A percentile compares a stretch with the other conserved stretches of the same genome.
These are phyloP conservation scores for Stigmatopora argus DNA, from an alignment of 2,113 vertebrate genomes.

Conservation along the genomic window DNA sequence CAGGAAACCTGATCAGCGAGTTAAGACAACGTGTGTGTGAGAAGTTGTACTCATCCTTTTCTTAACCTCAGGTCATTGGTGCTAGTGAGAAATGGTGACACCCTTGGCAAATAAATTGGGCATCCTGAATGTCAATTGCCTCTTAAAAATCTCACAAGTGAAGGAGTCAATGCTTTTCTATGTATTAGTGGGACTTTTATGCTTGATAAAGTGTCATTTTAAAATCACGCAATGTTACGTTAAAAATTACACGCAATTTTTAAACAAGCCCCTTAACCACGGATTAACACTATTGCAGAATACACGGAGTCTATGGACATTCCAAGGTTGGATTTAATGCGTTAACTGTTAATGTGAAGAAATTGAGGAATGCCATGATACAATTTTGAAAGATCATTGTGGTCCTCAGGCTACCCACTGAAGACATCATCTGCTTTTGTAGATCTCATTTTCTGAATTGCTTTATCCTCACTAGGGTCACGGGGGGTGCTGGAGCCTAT, in stretches of 20 bases:
- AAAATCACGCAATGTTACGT: not conserved
- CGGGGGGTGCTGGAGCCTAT: too few species aligned
- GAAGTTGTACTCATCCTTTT: not conserved
- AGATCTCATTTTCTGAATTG: too few species aligned
- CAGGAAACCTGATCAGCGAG: constrained; percentile 33
- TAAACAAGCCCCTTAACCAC: not conserved
- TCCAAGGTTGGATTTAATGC: not conserved
- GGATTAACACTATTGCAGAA: not conserved
- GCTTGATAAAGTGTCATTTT: not conserved
- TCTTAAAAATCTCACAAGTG: not conserved
- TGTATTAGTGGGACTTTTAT: not conserved
- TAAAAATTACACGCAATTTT: not conserved
- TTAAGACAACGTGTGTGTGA: constrained; percentile 10
- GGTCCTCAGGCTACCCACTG: too few species aligned
- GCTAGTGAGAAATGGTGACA: constrained; percentile 10
- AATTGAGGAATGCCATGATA: not conserved
- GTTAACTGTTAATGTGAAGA: not conserved
- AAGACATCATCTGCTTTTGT: too few species aligned
- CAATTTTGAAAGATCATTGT: too few species aligned
- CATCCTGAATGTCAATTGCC: not conserved
- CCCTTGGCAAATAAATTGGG: constrained; percentile 9
- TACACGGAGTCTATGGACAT: not conserved
- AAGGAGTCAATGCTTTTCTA: not conserved
- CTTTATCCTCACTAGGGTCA: too few species aligned
- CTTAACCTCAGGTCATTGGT: not conserved